Conservation (phyloP, 2,113 vertebrate genomes). For the Barbus barbus region DNA sequence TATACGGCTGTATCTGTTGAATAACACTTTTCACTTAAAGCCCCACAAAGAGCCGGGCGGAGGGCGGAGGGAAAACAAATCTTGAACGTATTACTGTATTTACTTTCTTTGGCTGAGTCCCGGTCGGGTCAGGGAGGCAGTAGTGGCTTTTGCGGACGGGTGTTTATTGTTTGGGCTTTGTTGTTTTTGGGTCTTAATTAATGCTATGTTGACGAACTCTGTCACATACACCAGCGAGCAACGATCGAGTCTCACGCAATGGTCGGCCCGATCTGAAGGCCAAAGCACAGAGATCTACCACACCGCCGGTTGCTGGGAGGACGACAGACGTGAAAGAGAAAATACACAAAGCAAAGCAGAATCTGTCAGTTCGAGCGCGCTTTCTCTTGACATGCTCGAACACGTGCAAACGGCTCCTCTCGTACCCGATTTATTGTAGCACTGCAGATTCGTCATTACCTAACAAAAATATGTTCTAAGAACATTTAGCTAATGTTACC, state of each 20-base stretch:
- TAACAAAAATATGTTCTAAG: not conserved
- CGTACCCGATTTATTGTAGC: not conserved
- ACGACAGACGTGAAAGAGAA: conserved; percentile 69
- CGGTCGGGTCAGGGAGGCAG: conserved; percentile 63
- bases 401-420: not conserved
- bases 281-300: conserved; percentile 55
- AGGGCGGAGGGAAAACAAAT: conserved; percentile 64
- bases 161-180: conserved; percentile 77
- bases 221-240: conserved; percentile 67
- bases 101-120: conserved; percentile 68
- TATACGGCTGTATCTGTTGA: conserved; percentile 67
- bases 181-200: conserved; percentile 76
- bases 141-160: conserved; percentile 72
- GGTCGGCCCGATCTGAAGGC: conserved; percentile 58
- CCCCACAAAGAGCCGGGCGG: conserved; percentile 47
- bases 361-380: conserved; percentile 63
- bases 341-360: conserved; percentile 63
- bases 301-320: conserved; percentile 62
- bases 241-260: conserved; percentile 73
- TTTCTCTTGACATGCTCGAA: not conserved
- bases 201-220: conserved; percentile 71
- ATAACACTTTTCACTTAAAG: conserved; percentile 62
- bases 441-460: not conserved
- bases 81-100: conserved; percentile 78
- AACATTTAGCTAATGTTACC: no score